phyloP scores from a whole-genome alignment of 2,797 vertebrate species.

The Erpetoichthys calabaricus region DNA sequence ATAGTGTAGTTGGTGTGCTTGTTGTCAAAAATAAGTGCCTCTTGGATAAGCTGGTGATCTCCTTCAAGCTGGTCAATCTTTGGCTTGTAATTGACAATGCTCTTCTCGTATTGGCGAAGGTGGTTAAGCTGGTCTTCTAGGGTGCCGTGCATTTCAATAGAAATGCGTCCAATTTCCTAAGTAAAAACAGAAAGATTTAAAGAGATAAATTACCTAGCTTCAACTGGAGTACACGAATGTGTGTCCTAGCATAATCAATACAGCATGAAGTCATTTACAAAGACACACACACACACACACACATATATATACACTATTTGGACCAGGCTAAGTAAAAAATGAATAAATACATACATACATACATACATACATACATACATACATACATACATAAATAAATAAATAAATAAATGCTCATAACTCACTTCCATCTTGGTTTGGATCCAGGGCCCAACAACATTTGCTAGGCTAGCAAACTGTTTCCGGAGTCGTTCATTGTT shows the following conservation, averaged over 20 bases:
- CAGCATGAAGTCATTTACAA: no score
- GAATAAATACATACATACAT: background rate
- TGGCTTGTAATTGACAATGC: constrained; percentile 94
- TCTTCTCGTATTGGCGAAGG: constrained; percentile 88
- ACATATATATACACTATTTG: background rate
- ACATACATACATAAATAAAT: background rate
- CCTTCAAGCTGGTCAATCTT: constrained; percentile 95
- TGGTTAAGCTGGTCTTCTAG: constrained; percentile 89
- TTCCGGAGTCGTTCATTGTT: constrained; percentile 87
- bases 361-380: background rate
- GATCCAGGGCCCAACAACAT: constrained; percentile 94
- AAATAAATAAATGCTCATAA: background rate
- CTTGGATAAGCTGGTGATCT: constrained; percentile 91
- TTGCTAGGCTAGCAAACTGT: constrained; percentile 90
- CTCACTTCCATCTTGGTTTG: constrained; percentile 95
- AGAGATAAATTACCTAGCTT: no score
- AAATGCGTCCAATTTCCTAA: constrained; percentile 90
- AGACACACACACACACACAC: background rate
- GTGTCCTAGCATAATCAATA: no score
- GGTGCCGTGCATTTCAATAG: constrained; percentile 95
- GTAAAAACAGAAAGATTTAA: constrained; percentile 6
- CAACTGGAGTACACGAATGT: no score
- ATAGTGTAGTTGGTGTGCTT: constrained; percentile 98
- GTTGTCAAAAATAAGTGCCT: constrained; percentile 93
- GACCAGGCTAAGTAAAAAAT: background rate